Conservation (phyloP, 2,888 invertebrate genomes). For the Anoncus sp. region DNA sequence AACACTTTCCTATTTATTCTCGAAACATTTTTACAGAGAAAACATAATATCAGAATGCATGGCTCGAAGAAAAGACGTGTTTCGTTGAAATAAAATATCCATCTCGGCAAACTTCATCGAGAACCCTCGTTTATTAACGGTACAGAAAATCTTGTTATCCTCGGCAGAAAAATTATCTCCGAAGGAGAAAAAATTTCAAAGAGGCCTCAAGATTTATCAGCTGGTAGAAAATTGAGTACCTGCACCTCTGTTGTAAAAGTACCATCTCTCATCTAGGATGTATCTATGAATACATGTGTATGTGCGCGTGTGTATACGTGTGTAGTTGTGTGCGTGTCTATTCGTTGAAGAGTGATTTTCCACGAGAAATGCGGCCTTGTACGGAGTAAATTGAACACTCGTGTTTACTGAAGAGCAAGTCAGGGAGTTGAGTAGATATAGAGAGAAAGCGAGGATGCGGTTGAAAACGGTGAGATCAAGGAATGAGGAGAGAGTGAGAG, state of each 20-base stretch:
- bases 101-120: not conserved
- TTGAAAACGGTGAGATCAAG: conserved; percentile 40
- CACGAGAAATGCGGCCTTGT: conserved; percentile 53
- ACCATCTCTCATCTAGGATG: not conserved
- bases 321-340: conserved; percentile 22
- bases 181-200: conserved; percentile 11
- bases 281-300: conserved; percentile 1
- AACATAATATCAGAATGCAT: no score
- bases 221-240: conserved; percentile 18
- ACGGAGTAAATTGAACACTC: conserved; percentile 64
- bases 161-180: conserved; percentile 26
- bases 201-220: conserved; percentile 12
- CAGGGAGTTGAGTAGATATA: conserved; percentile 48
- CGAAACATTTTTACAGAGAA: no score
- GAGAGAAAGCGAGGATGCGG: conserved; percentile 51
- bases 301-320: not conserved
- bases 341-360: conserved; percentile 56
- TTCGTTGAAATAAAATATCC: no score
- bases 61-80: not conserved
- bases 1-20: no score
- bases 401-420: conserved; percentile 64
- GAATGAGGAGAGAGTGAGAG: conserved; percentile 25
- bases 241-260: conserved; percentile 14
- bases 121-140: not conserved
- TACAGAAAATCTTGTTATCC: conserved; percentile 17